Evolutionary conservation across 1,140 invertebrate genomes (phyloP), one percentile per base, ranked within the genome.

Genomic region (Drosophila yakuba): DNA sequence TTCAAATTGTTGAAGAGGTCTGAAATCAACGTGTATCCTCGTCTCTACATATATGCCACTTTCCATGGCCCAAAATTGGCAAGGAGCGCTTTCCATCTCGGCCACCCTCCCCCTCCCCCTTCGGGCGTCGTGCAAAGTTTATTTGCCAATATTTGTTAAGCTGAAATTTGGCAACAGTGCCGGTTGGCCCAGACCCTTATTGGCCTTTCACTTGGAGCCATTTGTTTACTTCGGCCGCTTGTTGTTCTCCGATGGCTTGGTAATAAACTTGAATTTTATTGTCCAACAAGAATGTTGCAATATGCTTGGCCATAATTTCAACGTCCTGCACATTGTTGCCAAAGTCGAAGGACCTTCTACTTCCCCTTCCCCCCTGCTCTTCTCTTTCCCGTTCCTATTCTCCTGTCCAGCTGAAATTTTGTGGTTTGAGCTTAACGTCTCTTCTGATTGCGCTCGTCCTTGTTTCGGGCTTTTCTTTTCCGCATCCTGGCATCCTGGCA

Each of bases 221-320:
- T 69, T 61, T 80, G 45, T 73, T 59, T 61, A 44, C 25, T 52
- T 35, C 35, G 12, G 47, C 66, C 36, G 44, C 44, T 64, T 36
- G 38, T 60, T 59, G 55, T 36, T 75, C 43, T 45, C 15, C 64
- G 25, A 56, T 64, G 64, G 61, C 68, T 73, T 72, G 77, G 78
- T 69, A 79, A 75, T 88, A 88, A 88, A 86, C 84, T 89, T 83
- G 69, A 80, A 74, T 89, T 89, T 89, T 89, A 89, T 89, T 89
- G 74, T 84, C 67, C 78, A 63, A 89, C 84, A 89, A 89, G 84
- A 89, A 89, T 89, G 84, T 89, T 89, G 84, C 84, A 89, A 89
- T 89, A 89, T 89, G 84, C 80, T 89, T 80, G 77, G 80, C 74
- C 74, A 84, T 89, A 89, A 80, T 89, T 89, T 89, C 63, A 72